Evolutionary conservation across 2,113 vertebrate species (phyloP).

Genomic region (Cynocephalus volans): DNA sequence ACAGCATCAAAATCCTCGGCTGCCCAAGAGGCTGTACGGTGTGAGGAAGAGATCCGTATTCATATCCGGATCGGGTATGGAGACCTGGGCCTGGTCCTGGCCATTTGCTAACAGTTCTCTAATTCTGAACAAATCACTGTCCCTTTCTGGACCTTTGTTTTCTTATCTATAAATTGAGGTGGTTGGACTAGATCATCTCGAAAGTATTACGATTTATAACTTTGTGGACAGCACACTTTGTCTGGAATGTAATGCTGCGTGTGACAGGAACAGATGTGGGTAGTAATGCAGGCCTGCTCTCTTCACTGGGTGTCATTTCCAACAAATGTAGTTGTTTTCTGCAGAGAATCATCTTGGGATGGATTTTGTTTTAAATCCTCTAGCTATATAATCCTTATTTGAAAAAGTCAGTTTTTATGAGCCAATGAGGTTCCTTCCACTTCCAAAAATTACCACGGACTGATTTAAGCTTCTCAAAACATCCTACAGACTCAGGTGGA

Average conservation of each 20-base stretch:
- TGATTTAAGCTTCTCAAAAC: not conserved
- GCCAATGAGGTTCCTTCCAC: not conserved
- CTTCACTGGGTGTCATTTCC: not conserved
- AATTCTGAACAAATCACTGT: not conserved
- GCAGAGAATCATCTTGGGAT: not conserved
- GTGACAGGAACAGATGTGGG: not conserved
- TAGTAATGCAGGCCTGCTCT: not conserved
- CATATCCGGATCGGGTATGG: not conserved
- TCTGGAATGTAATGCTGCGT: not conserved
- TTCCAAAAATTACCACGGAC: not conserved
- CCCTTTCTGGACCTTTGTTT: not conserved
- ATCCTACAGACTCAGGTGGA: not conserved
- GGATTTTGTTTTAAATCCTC: not conserved
- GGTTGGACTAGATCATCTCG: not conserved
- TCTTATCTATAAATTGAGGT: not conserved
- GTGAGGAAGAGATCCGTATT: not conserved
- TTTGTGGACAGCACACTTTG: not conserved
- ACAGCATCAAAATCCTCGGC: not conserved
- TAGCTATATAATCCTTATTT: not conserved
- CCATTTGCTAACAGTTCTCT: not conserved
- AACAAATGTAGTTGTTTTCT: not conserved
- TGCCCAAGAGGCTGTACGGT: not conserved
- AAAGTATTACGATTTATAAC: not conserved
- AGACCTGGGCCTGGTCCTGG: not conserved
- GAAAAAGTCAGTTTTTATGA: not conserved